Conservation (phyloP, 2,888 invertebrate genomes). For the Nebria salina region DNA sequence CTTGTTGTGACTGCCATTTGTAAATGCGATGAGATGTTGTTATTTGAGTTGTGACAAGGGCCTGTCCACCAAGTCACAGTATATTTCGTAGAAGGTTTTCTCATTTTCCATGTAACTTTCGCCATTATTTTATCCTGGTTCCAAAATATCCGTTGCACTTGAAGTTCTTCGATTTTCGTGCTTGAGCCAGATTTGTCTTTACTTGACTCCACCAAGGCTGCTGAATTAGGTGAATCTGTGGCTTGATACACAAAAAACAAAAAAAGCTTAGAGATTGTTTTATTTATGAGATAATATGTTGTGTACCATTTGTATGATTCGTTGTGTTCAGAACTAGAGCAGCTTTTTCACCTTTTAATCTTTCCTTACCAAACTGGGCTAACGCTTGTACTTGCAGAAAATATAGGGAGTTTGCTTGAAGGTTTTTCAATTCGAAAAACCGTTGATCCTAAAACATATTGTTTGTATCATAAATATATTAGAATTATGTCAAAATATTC, state of each 20-base stretch:
- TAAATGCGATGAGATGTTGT: constrained; percentile 60
- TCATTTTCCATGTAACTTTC: constrained; percentile 57
- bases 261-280: not conserved
- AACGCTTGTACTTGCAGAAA: constrained; percentile 83
- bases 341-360: constrained; percentile 76
- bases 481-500: no score
- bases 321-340: constrained; percentile 78
- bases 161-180: constrained; percentile 56
- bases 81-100: constrained; percentile 53
- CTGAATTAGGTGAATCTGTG: constrained; percentile 37
- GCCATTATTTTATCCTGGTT: constrained; percentile 57
- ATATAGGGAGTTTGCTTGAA: constrained; percentile 76
- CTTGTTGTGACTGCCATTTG: constrained; percentile 67
- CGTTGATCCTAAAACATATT: constrained; percentile 68
- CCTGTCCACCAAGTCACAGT: constrained; percentile 60
- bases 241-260: not conserved
- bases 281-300: not conserved
- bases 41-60: constrained; percentile 60
- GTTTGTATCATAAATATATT: not conserved
- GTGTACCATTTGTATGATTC: constrained; percentile 60
- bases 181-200: constrained; percentile 23
- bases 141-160: constrained; percentile 58
- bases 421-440: constrained; percentile 71
- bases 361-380: constrained; percentile 73
- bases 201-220: constrained; percentile 22